Percentiles rank a stretch among this genome's conserved stretches.
Conservation (phyloP, 2,888 invertebrate genomes). For the Macropis europaea region DNA sequence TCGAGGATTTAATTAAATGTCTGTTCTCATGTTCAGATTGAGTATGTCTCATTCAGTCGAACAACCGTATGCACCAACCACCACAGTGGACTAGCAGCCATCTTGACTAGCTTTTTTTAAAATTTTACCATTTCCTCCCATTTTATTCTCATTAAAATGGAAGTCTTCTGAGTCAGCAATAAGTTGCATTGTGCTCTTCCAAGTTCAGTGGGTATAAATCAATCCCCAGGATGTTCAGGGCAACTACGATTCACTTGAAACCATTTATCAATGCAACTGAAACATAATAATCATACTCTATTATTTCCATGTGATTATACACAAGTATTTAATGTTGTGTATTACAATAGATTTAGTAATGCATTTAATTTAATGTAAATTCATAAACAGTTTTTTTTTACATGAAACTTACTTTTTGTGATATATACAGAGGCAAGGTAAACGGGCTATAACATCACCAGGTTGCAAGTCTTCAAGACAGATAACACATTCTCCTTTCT, state of each 20-base stretch:
- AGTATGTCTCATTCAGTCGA: constrained; percentile 69
- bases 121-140: constrained; percentile 54
- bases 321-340: background rate
- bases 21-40: constrained; percentile 69
- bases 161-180: constrained; percentile 67
- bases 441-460: constrained; percentile 98
- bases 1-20: constrained; percentile 70
- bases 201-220: constrained; percentile 71
- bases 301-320: background rate
- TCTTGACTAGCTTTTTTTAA: constrained; percentile 77
- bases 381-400: background rate
- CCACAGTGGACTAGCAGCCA: constrained; percentile 78
- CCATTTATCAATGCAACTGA: constrained; percentile 99
- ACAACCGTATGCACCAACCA: constrained; percentile 72
- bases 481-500: constrained; percentile 99
- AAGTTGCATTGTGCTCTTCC: constrained; percentile 69
- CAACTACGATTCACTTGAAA: constrained; percentile 99
- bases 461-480: constrained; percentile 97
- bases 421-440: constrained; percentile 99
- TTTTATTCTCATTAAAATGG: constrained; percentile 61
- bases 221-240: constrained; percentile 99
- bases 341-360: background rate
- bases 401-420: constrained; percentile 91
- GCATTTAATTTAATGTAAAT: background rate
- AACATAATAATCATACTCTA: constrained; percentile 73